Base-by-base conservation (phyloP, 2,888 invertebrate species). In the Aporophyla lueneburgensis region DNA sequence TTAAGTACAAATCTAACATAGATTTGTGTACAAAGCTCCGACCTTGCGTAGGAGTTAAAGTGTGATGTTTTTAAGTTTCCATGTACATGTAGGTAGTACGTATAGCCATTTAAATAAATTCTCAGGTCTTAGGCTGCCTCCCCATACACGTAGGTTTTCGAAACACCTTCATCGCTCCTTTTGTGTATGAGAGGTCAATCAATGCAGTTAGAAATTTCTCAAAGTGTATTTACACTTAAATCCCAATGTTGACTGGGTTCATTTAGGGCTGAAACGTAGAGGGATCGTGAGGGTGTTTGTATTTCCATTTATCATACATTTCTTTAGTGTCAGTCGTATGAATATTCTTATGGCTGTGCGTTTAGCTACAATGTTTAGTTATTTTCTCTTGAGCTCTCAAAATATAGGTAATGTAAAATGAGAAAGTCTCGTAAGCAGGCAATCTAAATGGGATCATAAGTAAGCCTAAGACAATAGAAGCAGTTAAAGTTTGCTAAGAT, bases 21-120 rank as follows among this genome's bases (percentile, higher is more conserved):
- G 87, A 86, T 82, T 74, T 87, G 84, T 84, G 76, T 84, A 84
- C 84, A 80, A 74, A 84, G 67, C 87, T 89, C 89, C 85, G 92
- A 91, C 94, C 94, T 94, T 93, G 93, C 88, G 92, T 92, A 78
- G 92, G 92, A 86, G 91, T 85, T 75, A 67, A 83, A 85, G 83
- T 81, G 78, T 82, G 56, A 79, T 80, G 53, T 81, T 59, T 86
- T 84, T 84, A 62, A 74, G 40, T 65, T 80, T 77, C 61, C 53
- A 71, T 74, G 65, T 75, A 58, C 16, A 70, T 43, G 58, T 68
- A 66, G 46, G 67, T 51, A 49, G 53, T 51, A 19, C 0, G 5
- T 56, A 16, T 59, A 46, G 3, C 2, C 10, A 53, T 67, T 74
- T 56, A 66, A 49, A 62, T 73, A 43, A 66, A 79, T 84, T 43